phyloP scores from a whole-genome alignment of 2,797 vertebrate species.

The Lithobates pipiens region DNA sequence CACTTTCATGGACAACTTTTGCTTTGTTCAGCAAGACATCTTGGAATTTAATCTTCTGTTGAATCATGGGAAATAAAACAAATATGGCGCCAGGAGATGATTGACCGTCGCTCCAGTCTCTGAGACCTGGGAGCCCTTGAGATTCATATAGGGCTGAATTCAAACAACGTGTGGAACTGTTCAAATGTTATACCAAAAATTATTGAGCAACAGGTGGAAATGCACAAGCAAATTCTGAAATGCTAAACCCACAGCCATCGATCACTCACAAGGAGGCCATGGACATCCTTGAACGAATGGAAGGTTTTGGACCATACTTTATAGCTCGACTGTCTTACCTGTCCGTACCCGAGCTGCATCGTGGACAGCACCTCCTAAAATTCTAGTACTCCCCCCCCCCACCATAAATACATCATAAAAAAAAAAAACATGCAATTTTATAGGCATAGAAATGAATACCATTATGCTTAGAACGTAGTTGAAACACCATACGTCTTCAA shows the following conservation, averaged over 20 bases:
- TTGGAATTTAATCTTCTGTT: slow-evolving; percentile 85
- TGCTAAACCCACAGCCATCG: slow-evolving; percentile 76
- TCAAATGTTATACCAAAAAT: slow-evolving; percentile 87
- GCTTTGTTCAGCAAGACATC: slow-evolving; percentile 87
- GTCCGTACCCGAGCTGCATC: slow-evolving; percentile 43
- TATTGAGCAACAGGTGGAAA: slow-evolving; percentile 77
- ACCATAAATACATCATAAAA: slow-evolving; percentile 17
- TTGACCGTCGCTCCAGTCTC: slow-evolving; percentile 76
- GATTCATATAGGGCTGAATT: slow-evolving; percentile 84
- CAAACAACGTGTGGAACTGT: slow-evolving; percentile 85
- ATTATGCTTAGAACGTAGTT: slow-evolving; percentile 39
- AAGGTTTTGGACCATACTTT: slow-evolving; percentile 72
- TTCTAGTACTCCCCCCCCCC: neutral
- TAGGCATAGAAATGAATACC: slow-evolving; percentile 41
- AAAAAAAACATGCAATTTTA: slow-evolving; percentile 47
- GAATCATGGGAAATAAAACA: slow-evolving; percentile 73
- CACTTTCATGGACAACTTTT: slow-evolving; percentile 88
- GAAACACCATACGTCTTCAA: slow-evolving; percentile 13
- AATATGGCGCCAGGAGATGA: slow-evolving; percentile 75
- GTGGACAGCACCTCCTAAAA: slow-evolving; percentile 27
- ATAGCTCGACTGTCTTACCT: slow-evolving; percentile 5
- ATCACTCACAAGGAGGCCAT: slow-evolving; percentile 76
- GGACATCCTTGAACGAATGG: slow-evolving; percentile 64
- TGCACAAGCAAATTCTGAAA: slow-evolving; percentile 74
- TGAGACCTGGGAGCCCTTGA: slow-evolving; percentile 71